Base-by-base conservation (phyloP, 2,113 vertebrate species). In the Motacilla tschutschensis region DNA sequence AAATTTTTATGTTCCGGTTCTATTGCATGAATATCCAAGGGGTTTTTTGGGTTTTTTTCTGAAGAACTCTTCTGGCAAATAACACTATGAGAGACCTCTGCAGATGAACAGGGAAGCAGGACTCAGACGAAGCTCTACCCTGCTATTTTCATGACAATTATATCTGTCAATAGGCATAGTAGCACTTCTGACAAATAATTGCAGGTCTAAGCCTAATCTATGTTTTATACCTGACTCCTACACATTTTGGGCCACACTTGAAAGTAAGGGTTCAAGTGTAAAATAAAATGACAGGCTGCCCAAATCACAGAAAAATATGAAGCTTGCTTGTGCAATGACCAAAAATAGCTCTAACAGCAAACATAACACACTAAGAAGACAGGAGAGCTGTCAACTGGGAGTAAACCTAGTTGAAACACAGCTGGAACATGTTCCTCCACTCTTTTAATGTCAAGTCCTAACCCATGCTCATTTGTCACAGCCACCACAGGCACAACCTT, bases 281-380 rank as follows among this genome's bases (percentile, higher is more conserved):
- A 85, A 85, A 81, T 46, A 83, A 93, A 88, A 87, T 83, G n/a
- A 53, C 43, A 58, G n/a, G 35, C 44, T 83, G 35, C 14, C 83
- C 47, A 88, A 79, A 85, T 80, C 31, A 79, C 51, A 67, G 29
- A 75, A 85, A 63, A 81, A 43, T 71, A 65, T 5, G 43, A 85
- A 87, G 41, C 21, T 46, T 83, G 20, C 35, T 75, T 80, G 18
- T 78, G 21, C 62, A 47, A 36, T 38, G 41, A 85, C 54, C 58
- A 89, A 83, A 83, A 89, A 87, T 54, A 93, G 24, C 41, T 83
- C 46, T 57, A 67, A 71, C 20, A 87, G 69, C 40, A 80, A 38
- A 78, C 51, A 83, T 77, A 71, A 53, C 22, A 59, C 38, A 50
- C 18, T 40, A 38, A 18, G 44, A 87, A 90, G 57, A 74, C 18